A percentile compares a stretch with the other conserved stretches of the same genome.
Evolutionary conservation across 2,113 vertebrate species (phyloP).

Genomic region (Malurus cyaneus): DNA sequence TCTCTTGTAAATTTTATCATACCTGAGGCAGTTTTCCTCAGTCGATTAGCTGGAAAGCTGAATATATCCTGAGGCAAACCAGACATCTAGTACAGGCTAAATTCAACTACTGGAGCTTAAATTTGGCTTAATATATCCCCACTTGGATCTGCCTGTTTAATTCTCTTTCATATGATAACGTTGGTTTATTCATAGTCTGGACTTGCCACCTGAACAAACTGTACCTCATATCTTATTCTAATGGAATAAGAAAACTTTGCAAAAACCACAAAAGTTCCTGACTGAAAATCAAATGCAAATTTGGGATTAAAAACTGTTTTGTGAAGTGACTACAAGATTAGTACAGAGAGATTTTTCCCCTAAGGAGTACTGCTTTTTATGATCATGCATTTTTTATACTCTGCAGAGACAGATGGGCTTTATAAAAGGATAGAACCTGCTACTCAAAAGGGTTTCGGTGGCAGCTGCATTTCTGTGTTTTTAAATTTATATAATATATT

Average conservation of each 20-base stretch:
- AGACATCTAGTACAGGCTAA: slow-evolving; percentile 83
- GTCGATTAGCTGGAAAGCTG: slow-evolving; percentile 77
- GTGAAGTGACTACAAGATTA: slow-evolving; percentile 23
- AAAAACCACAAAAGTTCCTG: slow-evolving; percentile 60
- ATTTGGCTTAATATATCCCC: slow-evolving; percentile 95
- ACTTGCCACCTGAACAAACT: slow-evolving; percentile 75
- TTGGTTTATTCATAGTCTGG: slow-evolving; percentile 75
- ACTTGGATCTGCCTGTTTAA: slow-evolving; percentile 85
- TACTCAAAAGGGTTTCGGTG: neutral
- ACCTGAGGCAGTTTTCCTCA: slow-evolving; percentile 81
- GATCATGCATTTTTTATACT: slow-evolving; percentile 24
- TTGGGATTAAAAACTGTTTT: slow-evolving; percentile 46
- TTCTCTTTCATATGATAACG: slow-evolving; percentile 83
- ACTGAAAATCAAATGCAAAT: slow-evolving; percentile 60
- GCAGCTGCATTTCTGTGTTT: neutral
- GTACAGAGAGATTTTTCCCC: slow-evolving; percentile 12
- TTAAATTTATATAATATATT: neutral
- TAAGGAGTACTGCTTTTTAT: slow-evolving; percentile 12
- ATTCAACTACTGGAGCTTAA: slow-evolving; percentile 86
- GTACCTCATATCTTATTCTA: slow-evolving; percentile 69
- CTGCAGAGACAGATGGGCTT: slow-evolving; percentile 58
- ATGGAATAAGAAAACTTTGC: slow-evolving; percentile 67
- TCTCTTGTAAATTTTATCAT: slow-evolving; percentile 89
- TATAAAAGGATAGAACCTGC: slow-evolving; percentile 14
- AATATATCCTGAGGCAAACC: slow-evolving; percentile 89